These are phyloP conservation scores for Augiades crinisus DNA, from an alignment of 2,888 invertebrate genomes.

Conservation along the genomic window DNA sequence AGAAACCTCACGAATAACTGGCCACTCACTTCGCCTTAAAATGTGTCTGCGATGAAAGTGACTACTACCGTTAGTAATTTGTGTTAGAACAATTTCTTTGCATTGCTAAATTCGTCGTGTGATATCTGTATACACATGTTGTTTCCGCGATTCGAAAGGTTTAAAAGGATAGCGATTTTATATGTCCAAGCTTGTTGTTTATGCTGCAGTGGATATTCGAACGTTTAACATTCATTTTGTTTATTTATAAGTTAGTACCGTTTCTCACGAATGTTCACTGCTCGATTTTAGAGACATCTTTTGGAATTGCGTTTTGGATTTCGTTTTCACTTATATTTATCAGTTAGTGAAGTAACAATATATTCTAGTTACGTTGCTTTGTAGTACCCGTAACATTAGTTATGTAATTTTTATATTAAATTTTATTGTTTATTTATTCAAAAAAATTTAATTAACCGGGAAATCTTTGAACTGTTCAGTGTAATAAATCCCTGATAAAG, in stretches of 20 bases:
- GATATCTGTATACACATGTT: constrained; percentile 11
- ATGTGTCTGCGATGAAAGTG: constrained; percentile 80
- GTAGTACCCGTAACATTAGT: not conserved
- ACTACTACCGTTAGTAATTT: constrained; percentile 75
- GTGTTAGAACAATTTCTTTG: constrained; percentile 70
- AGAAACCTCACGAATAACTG: constrained; percentile 81
- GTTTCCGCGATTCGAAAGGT: constrained; percentile 24
- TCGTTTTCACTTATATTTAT: constrained; percentile 23
- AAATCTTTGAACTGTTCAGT: not conserved
- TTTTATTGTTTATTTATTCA: too few relatives aligned
- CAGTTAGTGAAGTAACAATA: not conserved
- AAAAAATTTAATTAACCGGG: not conserved
- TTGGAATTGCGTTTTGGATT: constrained; percentile 21
- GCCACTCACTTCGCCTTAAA: constrained; percentile 78
- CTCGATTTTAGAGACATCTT: constrained; percentile 24
- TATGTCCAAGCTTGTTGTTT: constrained; percentile 56
- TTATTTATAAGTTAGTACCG: constrained; percentile 52
- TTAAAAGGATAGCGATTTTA: constrained; percentile 35
- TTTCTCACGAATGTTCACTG: constrained; percentile 48
- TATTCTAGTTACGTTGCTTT: not conserved
- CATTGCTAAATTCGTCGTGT: constrained; percentile 54
- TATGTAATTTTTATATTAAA: too few relatives aligned
- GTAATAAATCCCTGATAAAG: not conserved
- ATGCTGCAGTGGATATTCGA: constrained; percentile 52
- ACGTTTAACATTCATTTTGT: constrained; percentile 50